Base-by-base conservation (phyloP, 2,888 invertebrate genomes). In the Dorcus hopei region DNA sequence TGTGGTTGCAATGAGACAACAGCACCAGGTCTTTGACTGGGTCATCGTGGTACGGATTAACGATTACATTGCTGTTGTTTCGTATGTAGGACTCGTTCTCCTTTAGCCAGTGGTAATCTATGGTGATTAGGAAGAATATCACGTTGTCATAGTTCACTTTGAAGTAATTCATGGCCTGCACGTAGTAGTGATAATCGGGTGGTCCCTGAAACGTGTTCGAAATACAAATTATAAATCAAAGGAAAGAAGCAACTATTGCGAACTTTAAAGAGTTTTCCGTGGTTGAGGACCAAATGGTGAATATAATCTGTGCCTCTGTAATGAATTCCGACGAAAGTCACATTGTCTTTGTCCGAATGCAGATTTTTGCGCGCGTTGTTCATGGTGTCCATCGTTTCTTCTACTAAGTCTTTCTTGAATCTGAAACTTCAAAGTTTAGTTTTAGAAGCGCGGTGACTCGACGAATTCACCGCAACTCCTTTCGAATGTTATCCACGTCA, bases 1-100 rank as follows among this genome's bases (percentile, higher is more conserved):
- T 61, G 38, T 66, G 65, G 43, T 66, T 64, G 40, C 64, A 66
- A 14, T 61, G 53, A 16, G 63, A 63, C 19, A 66, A 47, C 11
- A 64, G 26, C 4, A 54, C 57, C 14, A 66, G 49, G 53, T 64
- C 65, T 8, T 58, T 49, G n/a, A 51, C 16, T 53, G 50, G 49
- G 5, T 54, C 52, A 9, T 47, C 43, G 8, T 39, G 26, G 14
- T 47, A 54, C 2, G 60, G 61, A 50, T 59, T 63, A n/a, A 60
- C 58, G 14, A 55, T 42, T 8, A 61, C 52, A 6, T 42, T 56
- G 8, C 41, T 41, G 3, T 49, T 39, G n/a, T 54, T 48, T 11
- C 39, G n/a, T 23, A 61, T 57, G 16, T 26, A 23, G 6, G 16
- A 39, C 38, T 41, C 14, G 47, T 63, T 59, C 38, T 26, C 16